Base-by-base conservation (phyloP, 1,140 invertebrate species). In the Drosophila parvula region DNA sequence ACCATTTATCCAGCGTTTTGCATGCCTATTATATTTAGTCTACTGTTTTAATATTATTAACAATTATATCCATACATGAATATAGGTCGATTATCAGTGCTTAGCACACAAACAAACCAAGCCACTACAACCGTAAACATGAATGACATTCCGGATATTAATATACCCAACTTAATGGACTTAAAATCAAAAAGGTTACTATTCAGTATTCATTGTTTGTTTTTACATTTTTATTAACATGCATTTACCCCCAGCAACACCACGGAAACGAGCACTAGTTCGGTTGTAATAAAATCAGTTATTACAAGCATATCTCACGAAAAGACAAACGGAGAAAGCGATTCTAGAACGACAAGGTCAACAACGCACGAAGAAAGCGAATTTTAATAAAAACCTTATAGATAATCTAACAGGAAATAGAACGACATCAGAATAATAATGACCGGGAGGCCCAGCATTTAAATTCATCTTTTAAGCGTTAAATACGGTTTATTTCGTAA, bases 231-330 rank as follows among this genome's bases (percentile, higher is more conserved):
- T 2, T 22, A 2, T 22, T 22, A 22, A 22, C 22, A 22, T 22
- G 22, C 22, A 22, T 22, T 41, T 51, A 73, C 73, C 43, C 34
- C 32, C 51, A 92, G 91, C 30, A 92, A 91, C 32, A 91, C 88
- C 10, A 90, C 82, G 11, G 91, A 92, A 74, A 90, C 88, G 16
- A 90, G 55, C 64, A 91, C 84, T 16, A 92, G 88, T 63, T 91
- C 91, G 14, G 91, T 92, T 7, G 82, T 92, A 9, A 92, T 92
- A 30, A 92, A 92, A 83, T 92, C 91, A 1, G 74, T 92, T 18
- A 92, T 92, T 16, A 92, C 91, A 12, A 92, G 78, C 59, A 89
- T 92, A 76, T 91, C 90, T 53, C 90, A 92, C 36, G 91, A 90
- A 53, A 89, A 90, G 16, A 83, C 80, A 9, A 92, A 92, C 63